Base-by-base conservation (phyloP, 2,888 invertebrate genomes). In the Crossocerus cetratus region DNA sequence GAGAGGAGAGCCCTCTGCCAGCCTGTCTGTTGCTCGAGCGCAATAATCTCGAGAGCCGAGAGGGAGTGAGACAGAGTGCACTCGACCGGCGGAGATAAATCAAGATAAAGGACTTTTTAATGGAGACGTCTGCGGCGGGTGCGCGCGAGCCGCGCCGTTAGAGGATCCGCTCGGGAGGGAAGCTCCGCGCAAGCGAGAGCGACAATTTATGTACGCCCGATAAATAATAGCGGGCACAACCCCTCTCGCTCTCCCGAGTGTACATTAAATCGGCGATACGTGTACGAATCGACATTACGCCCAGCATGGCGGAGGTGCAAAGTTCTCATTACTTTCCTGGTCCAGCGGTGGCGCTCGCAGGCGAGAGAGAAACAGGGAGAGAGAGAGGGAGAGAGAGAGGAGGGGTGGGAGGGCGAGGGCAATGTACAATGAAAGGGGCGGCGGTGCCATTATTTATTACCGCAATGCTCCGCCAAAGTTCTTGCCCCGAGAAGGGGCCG, bases 371-470 rank as follows among this genome's bases (percentile, higher is more conserved):
- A 32, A 5, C 3, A 32, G 32, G 11, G 11, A 11, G 32, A 32
- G 5, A 32, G 32, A 32, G 11, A 32, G 32, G 32, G 32, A 4
- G n/a, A n/a, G n/a, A n/a, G n/a, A n/a, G 4, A 43, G 43, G 43
- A 13, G 4, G 43, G 43, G 4, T 13, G 43, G 43, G 4, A 43
- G 43, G 43, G 43, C 43, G 43, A 16, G 14, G 8, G 4, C 14
- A 13, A 49, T 68, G 45, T 70, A 62, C 77, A 62, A 77, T 77
- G 72, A 77, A 68, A 65, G 75, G 83, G 83, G 82, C 80, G 82
- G 73, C 71, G 58, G 60, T 64, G 77, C 71, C 81, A 83, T 86
- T 86, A 86, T 84, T 86, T 85, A 86, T 85, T 80, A 78, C 83
- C 81, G 77, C 78, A 79, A 83, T 80, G 81, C 81, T 77, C 76